Percentiles rank a stretch among this genome's conserved stretches.
These are phyloP conservation scores for Bos taurus DNA, from an alignment of 2,113 vertebrate genomes.

Conservation along the genomic window DNA sequence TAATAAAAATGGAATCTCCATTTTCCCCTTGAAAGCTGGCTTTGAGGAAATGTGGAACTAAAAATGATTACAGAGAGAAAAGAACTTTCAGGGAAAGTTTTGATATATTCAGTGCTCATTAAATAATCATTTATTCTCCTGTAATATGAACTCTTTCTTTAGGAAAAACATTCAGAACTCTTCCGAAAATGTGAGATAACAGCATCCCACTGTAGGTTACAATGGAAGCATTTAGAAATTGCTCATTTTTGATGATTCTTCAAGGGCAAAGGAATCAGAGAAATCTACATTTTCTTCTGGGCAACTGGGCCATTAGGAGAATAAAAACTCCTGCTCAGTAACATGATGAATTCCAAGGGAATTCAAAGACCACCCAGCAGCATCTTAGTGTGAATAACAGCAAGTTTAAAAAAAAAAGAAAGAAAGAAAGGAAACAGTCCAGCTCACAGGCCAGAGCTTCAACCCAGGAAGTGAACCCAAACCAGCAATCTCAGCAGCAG, in stretches of 20 bases:
- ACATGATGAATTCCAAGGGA: background rate
- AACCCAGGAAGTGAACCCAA: background rate
- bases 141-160: background rate
- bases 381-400: background rate
- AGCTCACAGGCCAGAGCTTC: background rate
- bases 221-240: conserved; percentile 41
- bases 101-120: background rate
- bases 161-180: background rate
- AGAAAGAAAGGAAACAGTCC: background rate
- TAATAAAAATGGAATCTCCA: background rate
- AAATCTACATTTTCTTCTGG: conserved; percentile 17
- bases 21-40: background rate
- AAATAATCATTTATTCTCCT: conserved; percentile 17
- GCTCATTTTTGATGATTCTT: conserved; percentile 13
- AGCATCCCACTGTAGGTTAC: background rate
- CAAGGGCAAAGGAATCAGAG: background rate
- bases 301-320: background rate
- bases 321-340: conserved; percentile 30
- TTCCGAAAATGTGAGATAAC: background rate
- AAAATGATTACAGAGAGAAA: background rate
- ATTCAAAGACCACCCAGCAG: background rate
- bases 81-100: background rate
- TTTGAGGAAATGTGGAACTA: background rate
- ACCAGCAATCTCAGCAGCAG: background rate
- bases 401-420: background rate